Evolutionary conservation across 2,797 vertebrate genomes (phyloP).

Genomic region (Phrynocephalus vlangalii): DNA sequence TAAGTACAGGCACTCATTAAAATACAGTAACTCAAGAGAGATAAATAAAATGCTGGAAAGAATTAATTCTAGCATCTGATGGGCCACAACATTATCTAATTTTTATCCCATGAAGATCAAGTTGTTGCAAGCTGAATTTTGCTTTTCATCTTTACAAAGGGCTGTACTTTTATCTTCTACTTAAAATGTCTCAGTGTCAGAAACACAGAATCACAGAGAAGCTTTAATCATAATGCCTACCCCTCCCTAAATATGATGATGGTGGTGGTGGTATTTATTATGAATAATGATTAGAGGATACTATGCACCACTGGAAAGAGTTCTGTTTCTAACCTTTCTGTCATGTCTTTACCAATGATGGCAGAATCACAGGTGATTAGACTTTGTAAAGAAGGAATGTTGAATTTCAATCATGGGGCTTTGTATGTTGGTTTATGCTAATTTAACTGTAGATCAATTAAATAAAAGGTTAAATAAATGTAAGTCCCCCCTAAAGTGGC

Average conservation of each 20-base stretch:
- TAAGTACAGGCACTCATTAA: background rate
- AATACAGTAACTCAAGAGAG: background rate
- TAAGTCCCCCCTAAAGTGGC: background rate
- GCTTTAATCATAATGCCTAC: background rate
- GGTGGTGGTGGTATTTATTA: no score
- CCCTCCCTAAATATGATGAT: background rate
- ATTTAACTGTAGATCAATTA: background rate
- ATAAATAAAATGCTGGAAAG: background rate
- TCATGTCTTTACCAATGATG: background rate
- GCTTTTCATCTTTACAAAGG: background rate
- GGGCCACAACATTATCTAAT: no score
- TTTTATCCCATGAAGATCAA: background rate
- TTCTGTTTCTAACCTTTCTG: background rate
- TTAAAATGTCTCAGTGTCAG: background rate
- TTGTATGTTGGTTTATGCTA: background rate
- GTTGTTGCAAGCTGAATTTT: background rate
- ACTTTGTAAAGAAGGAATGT: background rate
- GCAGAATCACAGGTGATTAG: background rate
- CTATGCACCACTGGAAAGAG: background rate
- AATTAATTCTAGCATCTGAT: background rate
- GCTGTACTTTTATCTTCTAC: background rate
- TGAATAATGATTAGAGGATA: background rate
- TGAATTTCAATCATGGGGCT: background rate
- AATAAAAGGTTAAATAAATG: background rate
- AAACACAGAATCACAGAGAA: fast-evolving